These are phyloP conservation scores for Fabriciana adippe DNA, from an alignment of 2,888 invertebrate species.

Conservation along the genomic window DNA sequence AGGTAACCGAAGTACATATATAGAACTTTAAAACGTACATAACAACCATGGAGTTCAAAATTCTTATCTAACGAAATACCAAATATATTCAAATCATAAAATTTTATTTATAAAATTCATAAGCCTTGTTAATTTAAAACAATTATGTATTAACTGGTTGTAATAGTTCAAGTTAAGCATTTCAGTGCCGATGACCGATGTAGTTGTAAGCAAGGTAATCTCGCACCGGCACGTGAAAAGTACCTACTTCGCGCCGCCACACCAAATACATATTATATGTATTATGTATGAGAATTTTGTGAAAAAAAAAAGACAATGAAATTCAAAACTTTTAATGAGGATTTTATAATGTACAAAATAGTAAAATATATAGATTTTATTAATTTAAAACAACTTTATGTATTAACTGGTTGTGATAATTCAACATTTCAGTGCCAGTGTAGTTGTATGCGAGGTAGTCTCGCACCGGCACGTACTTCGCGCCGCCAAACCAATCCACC, in stretches of 20 bases:
- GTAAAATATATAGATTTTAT: background rate
- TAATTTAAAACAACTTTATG: conserved; percentile 23
- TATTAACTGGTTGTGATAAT: conserved; percentile 47
- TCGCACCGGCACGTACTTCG: conserved; percentile 83
- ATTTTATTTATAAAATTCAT: no score
- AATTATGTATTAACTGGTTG: no score
- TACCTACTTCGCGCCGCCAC: conserved; percentile 90
- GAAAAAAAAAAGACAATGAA: no score
- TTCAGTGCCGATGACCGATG: conserved; percentile 57
- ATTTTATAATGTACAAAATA: background rate
- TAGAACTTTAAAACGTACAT: no score
- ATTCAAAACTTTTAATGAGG: no score
- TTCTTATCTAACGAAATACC: no score
- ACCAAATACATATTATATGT: conserved; percentile 80
- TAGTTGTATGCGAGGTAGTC: conserved; percentile 84
- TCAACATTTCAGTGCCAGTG: conserved; percentile 63
- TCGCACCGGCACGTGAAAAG: conserved; percentile 70
- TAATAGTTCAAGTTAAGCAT: conserved; percentile 40
- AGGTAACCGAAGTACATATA: no score
- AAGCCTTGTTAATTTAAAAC: no score
- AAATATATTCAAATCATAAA: no score
- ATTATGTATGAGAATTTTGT: no score
- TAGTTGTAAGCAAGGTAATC: conserved; percentile 84
- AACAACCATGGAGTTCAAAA: no score
- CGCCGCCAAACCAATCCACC: conserved; percentile 92